These are phyloP conservation scores for Trachymyrmex cornetzi DNA, from an alignment of 1,140 invertebrate genomes.

Conservation along the genomic window DNA sequence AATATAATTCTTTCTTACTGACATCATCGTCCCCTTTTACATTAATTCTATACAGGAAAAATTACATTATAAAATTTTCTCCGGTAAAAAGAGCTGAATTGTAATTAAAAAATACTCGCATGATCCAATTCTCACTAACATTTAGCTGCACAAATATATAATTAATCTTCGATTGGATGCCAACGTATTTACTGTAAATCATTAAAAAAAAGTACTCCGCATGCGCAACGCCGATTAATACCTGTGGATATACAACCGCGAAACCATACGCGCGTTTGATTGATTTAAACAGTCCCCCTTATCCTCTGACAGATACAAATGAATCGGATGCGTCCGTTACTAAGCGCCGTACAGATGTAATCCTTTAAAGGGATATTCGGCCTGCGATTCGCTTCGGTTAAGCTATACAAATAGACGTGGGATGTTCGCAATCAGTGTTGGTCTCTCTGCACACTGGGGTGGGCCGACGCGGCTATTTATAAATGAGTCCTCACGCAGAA, in stretches of 20 bases:
- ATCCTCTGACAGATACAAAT: slow-evolving; percentile 85
- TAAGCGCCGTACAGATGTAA: slow-evolving; percentile 81
- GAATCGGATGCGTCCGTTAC: slow-evolving; percentile 81
- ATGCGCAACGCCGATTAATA: slow-evolving; percentile 78
- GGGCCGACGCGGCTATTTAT: slow-evolving; percentile 75
- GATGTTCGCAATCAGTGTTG: slow-evolving; percentile 84
- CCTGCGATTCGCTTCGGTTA: slow-evolving; percentile 84
- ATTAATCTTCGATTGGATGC: slow-evolving; percentile 53
- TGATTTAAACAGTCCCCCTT: slow-evolving; percentile 83
- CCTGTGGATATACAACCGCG: slow-evolving; percentile 77
- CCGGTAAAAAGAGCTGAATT: neutral
- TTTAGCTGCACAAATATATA: slow-evolving; percentile 24
- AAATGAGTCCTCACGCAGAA: slow-evolving; percentile 77
- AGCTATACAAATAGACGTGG: slow-evolving; percentile 85
- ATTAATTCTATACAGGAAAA: neutral
- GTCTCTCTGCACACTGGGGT: slow-evolving; percentile 65
- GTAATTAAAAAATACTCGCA: neutral
- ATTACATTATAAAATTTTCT: neutral
- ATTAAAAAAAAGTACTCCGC: slow-evolving; percentile 59
- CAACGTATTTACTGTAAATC: slow-evolving; percentile 36
- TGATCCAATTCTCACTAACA: slow-evolving; percentile 38
- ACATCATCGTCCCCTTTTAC: neutral
- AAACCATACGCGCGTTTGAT: slow-evolving; percentile 81
- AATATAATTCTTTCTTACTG: neutral
- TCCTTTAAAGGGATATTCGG: slow-evolving; percentile 85